A percentile compares a stretch with the other conserved stretches of the same genome.
Evolutionary conservation across 2,113 vertebrate species (phyloP).

Genomic region (Isichthys henryi): DNA sequence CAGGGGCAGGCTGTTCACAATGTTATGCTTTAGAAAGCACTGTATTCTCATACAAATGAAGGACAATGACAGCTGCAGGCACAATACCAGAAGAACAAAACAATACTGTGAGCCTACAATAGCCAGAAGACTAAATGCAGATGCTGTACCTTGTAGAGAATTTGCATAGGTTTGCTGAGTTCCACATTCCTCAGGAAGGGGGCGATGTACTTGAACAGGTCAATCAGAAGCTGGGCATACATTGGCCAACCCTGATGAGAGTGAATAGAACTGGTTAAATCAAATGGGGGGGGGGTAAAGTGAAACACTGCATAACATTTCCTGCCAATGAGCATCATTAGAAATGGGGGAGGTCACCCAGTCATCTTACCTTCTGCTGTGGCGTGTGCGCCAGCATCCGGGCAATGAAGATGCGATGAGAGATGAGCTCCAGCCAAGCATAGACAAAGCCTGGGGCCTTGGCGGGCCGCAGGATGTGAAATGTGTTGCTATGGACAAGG

Average conservation of each 20-base stretch:
- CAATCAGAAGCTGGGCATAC: slow-evolving; percentile 95
- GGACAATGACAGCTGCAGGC: background rate
- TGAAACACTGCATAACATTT: background rate
- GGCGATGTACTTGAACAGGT: slow-evolving; percentile 96
- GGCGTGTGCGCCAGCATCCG: slow-evolving; percentile 98
- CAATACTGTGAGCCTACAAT: background rate
- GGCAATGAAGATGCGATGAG: slow-evolving; percentile 97
- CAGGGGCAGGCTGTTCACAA: background rate
- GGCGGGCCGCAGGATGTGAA: slow-evolving; percentile 97
- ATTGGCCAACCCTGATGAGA: slow-evolving; percentile 90
- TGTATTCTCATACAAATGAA: background rate
- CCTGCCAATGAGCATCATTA: background rate
- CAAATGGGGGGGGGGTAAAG: background rate
- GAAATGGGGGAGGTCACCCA: background rate
- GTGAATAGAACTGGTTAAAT: background rate
- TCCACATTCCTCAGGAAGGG: slow-evolving; percentile 98
- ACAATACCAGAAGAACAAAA: background rate
- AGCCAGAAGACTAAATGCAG: background rate
- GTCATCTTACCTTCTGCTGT: slow-evolving; percentile 87
- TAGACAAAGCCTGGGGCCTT: slow-evolving; percentile 98
- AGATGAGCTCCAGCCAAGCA: slow-evolving; percentile 97
- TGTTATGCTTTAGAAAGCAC: background rate
- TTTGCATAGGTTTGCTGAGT: slow-evolving; percentile 99
- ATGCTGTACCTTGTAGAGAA: slow-evolving; percentile 88
- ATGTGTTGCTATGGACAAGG: slow-evolving; percentile 79